A percentile compares a stretch with the other conserved stretches of the same genome.
These are phyloP conservation scores for Zaprionus bogoriensis DNA, from an alignment of 2,888 invertebrate species.

Conservation along the genomic window DNA sequence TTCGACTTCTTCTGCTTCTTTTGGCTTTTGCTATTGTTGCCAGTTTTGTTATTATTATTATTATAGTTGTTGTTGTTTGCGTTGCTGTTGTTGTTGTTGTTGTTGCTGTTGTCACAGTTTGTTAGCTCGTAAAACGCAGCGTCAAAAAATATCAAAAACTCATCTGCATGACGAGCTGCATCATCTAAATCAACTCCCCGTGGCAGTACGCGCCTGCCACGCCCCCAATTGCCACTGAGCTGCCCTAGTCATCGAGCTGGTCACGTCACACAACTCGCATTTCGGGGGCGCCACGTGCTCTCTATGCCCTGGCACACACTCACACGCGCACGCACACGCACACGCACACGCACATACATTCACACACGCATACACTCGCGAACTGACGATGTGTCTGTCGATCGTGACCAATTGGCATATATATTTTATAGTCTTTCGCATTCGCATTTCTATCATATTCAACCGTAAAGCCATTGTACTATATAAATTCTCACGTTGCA, in stretches of 20 bases:
- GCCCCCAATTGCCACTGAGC: not conserved
- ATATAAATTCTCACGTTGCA: not conserved
- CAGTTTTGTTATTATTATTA: conserved; percentile 1
- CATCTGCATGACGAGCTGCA: conserved; percentile 56
- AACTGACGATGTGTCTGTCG: conserved; percentile 12
- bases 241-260: conserved; percentile 8
- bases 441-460: not conserved
- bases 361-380: not conserved
- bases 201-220: not conserved
- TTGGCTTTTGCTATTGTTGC: not conserved
- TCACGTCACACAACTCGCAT: conserved; percentile 34
- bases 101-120: conserved; percentile 43
- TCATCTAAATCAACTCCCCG: conserved; percentile 65
- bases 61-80: conserved; percentile 5
- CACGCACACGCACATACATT: not conserved
- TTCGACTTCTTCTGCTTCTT: not conserved
- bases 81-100: conserved; percentile 19
- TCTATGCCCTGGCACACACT: conserved; percentile 8
- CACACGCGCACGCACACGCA: not conserved
- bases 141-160: conserved; percentile 51
- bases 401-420: conserved; percentile 26
- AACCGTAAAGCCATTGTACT: not conserved
- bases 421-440: conserved; percentile 1
- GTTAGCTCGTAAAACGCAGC: conserved; percentile 70
- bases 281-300: conserved; percentile 18